These are phyloP conservation scores for Pyrgus malvae DNA, from an alignment of 2,888 invertebrate genomes.

Conservation along the genomic window DNA sequence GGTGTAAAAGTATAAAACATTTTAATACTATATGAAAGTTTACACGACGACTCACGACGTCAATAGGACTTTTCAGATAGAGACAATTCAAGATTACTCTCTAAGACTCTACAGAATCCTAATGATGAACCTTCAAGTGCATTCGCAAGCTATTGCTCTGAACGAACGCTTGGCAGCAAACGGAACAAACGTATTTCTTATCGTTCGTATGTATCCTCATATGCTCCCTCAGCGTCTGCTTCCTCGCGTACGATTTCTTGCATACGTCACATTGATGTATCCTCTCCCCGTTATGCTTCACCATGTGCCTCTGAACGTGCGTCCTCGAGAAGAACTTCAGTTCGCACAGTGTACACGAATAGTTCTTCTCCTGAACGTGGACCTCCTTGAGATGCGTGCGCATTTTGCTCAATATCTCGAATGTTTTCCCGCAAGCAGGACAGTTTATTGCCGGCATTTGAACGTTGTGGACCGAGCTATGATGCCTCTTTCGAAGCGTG, in stretches of 20 bases:
- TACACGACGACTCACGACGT: too few relatives aligned
- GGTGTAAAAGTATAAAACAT: too few relatives aligned
- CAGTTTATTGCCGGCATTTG: constrained; percentile 53
- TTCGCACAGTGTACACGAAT: constrained; percentile 70
- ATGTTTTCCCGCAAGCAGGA: constrained; percentile 57
- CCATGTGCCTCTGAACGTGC: constrained; percentile 76
- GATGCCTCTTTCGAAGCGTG: constrained; percentile 54
- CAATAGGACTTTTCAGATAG: too few relatives aligned
- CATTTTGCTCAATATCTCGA: constrained; percentile 62
- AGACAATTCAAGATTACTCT: background rate
- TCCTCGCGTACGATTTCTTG: constrained; percentile 71
- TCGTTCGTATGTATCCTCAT: constrained; percentile 61
- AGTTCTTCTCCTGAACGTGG: constrained; percentile 70
- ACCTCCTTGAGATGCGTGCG: constrained; percentile 64
- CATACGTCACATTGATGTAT: constrained; percentile 72
- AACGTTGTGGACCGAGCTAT: constrained; percentile 49
- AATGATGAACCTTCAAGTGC: constrained; percentile 57
- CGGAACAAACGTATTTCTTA: constrained; percentile 47
- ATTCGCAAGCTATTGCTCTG: constrained; percentile 56
- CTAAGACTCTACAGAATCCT: constrained; percentile 36
- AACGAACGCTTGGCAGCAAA: constrained; percentile 56
- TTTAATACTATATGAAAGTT: too few relatives aligned
- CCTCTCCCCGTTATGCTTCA: constrained; percentile 73
- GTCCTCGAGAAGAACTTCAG: constrained; percentile 75
- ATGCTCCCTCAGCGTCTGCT: constrained; percentile 62